Base-by-base conservation (phyloP, 2,113 vertebrate species). In the Synodontis membranacea region DNA sequence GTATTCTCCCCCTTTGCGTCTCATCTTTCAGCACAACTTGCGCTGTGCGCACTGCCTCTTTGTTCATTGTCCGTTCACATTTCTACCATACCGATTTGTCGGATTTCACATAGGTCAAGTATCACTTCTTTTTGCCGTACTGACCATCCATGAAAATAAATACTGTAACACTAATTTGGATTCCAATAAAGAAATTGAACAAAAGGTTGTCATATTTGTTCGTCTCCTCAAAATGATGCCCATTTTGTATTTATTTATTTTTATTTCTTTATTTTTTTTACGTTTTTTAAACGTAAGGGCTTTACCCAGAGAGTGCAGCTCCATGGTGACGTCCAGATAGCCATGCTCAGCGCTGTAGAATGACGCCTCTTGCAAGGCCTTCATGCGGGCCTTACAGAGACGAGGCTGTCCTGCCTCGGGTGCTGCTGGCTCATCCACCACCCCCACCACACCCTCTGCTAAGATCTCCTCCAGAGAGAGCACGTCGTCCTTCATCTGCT, bases 281-380 rank as follows among this genome's bases (percentile, higher is more conserved):
- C n/a, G n/a, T n/a, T n/a, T n/a, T n/a, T n/a, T n/a, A 19, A 50
- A 80, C 52, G 39, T 39, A 14, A 80, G 52, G 52, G 42, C 44
- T 92, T 91, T 93, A 99, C 98, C 98, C 8, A 99, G 92, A 0
- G 95, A 94, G 88, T 96, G 91, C 50, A 99, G 96, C 95, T 99
- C 98, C 97, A 99, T 96, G 93, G 98, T 99, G 94, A 99, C 98
- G 72, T 99, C 98, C 80, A 99, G 95, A 7, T 99, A 99, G 86
- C 97, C 96, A 0, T 99, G 98, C 91, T 99, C 98, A 0, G 97
- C 96, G 0, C 98, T 99, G 95, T 98, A 99, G 91, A 98, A 99
- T 93, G 96, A 98, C 85, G 98, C 97, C 89, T 99, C 97, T 90
- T 99, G 98, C 91, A 99, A 93, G 10, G 98, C 97, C 93, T 98